A percentile compares a stretch with the other conserved stretches of the same genome.
phyloP scores from a whole-genome alignment of 2,888 invertebrate genomes.

The Plebejus anna region DNA sequence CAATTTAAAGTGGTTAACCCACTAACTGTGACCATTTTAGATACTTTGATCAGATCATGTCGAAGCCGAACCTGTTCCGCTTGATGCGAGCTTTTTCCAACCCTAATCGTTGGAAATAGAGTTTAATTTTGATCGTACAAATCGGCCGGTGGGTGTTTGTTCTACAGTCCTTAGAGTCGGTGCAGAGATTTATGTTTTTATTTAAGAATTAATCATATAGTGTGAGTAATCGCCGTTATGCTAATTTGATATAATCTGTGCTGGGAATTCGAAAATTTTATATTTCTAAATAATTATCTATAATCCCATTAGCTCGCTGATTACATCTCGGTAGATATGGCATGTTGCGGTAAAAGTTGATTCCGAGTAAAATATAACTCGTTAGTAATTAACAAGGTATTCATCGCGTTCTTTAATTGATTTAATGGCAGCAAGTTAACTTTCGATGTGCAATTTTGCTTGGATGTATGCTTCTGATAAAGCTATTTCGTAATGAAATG shows the following conservation, averaged over 20 bases:
- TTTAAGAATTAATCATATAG: conserved; percentile 73
- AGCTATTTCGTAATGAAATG: neutral
- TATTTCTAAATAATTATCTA: conserved; percentile 31
- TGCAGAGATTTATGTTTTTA: conserved; percentile 76
- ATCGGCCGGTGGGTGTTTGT: conserved; percentile 70
- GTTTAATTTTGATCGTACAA: conserved; percentile 50
- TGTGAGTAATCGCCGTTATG: conserved; percentile 73
- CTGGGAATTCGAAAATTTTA: conserved; percentile 41
- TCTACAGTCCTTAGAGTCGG: conserved; percentile 67
- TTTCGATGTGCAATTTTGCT: conserved; percentile 16
- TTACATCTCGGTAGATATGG: conserved; percentile 18
- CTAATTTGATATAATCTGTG: conserved; percentile 70
- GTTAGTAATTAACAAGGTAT: conserved; percentile 14
- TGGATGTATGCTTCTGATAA: neutral
- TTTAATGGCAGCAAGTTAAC: conserved; percentile 14
- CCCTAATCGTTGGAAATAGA: conserved; percentile 48
- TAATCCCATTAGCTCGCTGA: conserved; percentile 28
- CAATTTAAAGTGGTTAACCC: conserved; percentile 81
- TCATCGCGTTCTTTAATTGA: conserved; percentile 22
- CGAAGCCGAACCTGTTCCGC: conserved; percentile 59
- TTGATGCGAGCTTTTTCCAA: conserved; percentile 42
- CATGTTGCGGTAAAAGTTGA: conserved; percentile 21
- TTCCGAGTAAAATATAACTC: conserved; percentile 7
- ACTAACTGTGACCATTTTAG: conserved; percentile 81
- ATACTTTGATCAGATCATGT: conserved; percentile 78